These are phyloP conservation scores for Phortica okadai DNA, from an alignment of 2,888 invertebrate species.

Conservation along the genomic window DNA sequence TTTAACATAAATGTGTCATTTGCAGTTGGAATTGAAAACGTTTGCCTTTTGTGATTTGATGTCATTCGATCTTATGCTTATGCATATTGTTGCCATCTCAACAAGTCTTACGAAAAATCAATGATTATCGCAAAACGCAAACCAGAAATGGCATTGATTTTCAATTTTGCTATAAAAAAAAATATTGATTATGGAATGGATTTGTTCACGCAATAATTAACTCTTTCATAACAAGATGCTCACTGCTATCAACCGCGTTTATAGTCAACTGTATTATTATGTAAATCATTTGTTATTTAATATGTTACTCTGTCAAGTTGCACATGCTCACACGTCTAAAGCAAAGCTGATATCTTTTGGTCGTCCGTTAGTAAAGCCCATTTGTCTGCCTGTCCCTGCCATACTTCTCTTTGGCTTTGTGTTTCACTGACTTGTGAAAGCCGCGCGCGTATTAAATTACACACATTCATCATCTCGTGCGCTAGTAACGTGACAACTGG, in stretches of 20 bases:
- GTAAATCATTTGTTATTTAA: slow-evolving; percentile 6
- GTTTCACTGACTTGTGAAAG: neutral
- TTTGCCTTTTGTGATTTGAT: slow-evolving; percentile 9
- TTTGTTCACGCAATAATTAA: neutral
- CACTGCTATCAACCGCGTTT: neutral
- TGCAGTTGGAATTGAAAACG: slow-evolving; percentile 2
- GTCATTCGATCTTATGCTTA: neutral
- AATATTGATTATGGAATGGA: no score
- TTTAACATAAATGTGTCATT: slow-evolving; percentile 18
- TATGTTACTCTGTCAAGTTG: neutral
- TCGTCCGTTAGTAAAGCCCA: neutral
- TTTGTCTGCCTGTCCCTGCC: neutral
- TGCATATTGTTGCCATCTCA: no score
- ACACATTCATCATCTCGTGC: slow-evolving; percentile 16
- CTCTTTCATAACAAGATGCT: neutral
- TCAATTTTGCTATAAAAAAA: no score
- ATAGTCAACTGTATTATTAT: slow-evolving; percentile 1
- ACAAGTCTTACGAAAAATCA: neutral
- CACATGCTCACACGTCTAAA: neutral
- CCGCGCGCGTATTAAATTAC: slow-evolving; percentile 19
- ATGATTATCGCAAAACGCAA: neutral
- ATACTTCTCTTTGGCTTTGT: no score
- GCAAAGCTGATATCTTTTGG: neutral
- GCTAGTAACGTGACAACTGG: neutral
- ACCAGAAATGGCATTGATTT: no score